Evolutionary conservation across 1,140 invertebrate species (phyloP).

Genomic region (Apis dorsata): DNA sequence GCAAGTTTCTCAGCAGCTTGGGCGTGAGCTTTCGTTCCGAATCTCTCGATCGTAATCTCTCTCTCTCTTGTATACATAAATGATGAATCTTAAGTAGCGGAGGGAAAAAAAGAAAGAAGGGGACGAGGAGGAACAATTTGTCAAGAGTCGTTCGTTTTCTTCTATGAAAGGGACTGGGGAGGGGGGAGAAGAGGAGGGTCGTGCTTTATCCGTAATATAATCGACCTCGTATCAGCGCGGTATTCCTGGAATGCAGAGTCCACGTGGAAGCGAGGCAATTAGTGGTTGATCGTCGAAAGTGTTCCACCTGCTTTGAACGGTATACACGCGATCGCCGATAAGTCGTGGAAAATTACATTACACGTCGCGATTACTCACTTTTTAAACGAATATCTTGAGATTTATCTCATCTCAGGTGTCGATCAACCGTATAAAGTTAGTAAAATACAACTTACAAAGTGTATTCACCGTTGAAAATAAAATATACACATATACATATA

Average conservation of each 20-base stretch:
- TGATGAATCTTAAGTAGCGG: not conserved
- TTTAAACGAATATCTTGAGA: no score
- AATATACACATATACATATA: not conserved
- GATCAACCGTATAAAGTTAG: not conserved
- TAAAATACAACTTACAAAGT: not conserved
- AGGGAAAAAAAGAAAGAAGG: not conserved
- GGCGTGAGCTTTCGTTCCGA: not conserved
- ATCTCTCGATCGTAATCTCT: not conserved
- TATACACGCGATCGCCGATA: conserved; percentile 9
- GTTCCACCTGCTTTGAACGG: conserved; percentile 22
- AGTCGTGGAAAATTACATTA: not conserved
- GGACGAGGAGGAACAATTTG: conserved; percentile 42
- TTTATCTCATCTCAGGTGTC: not conserved
- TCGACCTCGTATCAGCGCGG: conserved; percentile 59
- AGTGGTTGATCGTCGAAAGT: conserved; percentile 46
- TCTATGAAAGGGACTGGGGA: conserved; percentile 40
- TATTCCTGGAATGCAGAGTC: conserved; percentile 61
- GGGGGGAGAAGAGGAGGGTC: conserved; percentile 18
- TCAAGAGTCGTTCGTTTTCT: conserved; percentile 50
- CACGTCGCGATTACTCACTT: not conserved
- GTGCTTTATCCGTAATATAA: conserved; percentile 63
- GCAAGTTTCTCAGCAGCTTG: no score
- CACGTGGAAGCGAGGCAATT: conserved; percentile 57
- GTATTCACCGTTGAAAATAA: no score
- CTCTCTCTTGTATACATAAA: not conserved